These are phyloP conservation scores for Embidobia sp. DNA, from an alignment of 2,888 invertebrate genomes.

Conservation along the genomic window DNA sequence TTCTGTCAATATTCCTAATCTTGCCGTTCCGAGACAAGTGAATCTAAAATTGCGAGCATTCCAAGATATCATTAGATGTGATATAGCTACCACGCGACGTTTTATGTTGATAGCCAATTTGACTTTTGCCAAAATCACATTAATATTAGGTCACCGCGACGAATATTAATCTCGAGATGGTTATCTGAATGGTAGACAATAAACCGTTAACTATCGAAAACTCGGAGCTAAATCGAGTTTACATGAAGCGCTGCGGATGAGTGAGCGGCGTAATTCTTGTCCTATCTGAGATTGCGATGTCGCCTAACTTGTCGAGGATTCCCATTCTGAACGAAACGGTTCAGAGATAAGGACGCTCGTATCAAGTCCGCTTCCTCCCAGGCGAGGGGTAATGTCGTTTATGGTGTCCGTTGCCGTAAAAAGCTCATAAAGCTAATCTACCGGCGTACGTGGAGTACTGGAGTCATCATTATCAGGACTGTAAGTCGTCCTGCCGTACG, in stretches of 20 bases:
- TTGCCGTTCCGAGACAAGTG: too few relatives aligned
- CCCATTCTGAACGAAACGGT: constrained; percentile 30
- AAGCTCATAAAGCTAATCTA: constrained; percentile 69
- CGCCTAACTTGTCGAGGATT: too few relatives aligned
- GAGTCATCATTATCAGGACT: constrained; percentile 53
- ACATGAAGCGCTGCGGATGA: constrained; percentile 16
- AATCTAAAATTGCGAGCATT: too few relatives aligned
- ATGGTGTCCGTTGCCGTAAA: constrained; percentile 67
- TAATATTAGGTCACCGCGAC: too few relatives aligned
- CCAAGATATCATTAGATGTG: too few relatives aligned
- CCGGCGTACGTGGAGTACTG: constrained; percentile 38
- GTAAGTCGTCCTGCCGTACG: constrained; percentile 33
- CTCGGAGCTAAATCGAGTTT: constrained; percentile 20
- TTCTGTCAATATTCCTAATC: too few relatives aligned
- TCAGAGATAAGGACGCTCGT: constrained; percentile 38
- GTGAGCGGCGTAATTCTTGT: constrained; percentile 46
- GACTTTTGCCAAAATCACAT: too few relatives aligned
- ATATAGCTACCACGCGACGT: too few relatives aligned
- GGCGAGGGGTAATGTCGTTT: constrained; percentile 66
- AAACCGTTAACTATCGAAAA: constrained; percentile 36
- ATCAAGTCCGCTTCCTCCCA: constrained; percentile 48
- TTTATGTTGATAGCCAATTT: too few relatives aligned
- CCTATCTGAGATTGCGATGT: constrained; percentile 17
- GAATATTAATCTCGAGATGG: too few relatives aligned
- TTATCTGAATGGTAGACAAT: constrained; percentile 17